Evolutionary conservation across 2,113 vertebrate species (phyloP).

Genomic region (Peromyscus polionotus): DNA sequence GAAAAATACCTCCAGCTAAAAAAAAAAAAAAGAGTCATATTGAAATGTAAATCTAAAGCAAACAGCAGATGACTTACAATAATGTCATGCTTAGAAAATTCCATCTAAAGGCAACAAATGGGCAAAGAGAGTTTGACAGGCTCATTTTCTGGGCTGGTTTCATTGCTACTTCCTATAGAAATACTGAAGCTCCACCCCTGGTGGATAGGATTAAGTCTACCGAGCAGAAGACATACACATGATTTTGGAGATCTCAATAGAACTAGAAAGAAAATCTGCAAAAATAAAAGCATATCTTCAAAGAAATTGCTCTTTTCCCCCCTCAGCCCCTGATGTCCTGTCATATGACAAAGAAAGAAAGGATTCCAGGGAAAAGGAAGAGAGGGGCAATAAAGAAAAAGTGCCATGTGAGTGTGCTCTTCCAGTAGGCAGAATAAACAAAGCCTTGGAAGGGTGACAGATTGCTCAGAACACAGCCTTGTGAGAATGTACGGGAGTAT

Average conservation of each 20-base stretch:
- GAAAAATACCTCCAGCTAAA: conserved; percentile 58
- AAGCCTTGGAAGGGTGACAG: conserved; percentile 14
- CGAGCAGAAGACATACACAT: background rate
- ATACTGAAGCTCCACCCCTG: background rate
- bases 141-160: background rate
- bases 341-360: conserved; percentile 27
- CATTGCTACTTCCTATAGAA: background rate
- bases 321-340: background rate
- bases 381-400: conserved; percentile 15
- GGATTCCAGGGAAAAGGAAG: background rate
- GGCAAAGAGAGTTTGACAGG: conserved; percentile 19
- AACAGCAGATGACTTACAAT: conserved; percentile 51
- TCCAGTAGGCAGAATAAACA: conserved; percentile 63
- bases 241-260: conserved; percentile 11
- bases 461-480: background rate
- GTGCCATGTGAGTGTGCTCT: background rate
- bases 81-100: background rate
- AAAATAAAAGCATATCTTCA: conserved; percentile 33
- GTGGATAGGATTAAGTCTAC: background rate
- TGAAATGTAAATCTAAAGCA: conserved; percentile 63
- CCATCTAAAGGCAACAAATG: background rate
- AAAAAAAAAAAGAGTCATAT: background rate
- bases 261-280: background rate
- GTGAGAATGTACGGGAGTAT: background rate
- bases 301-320: conserved; percentile 14